These are phyloP conservation scores for Diorhabda carinulata DNA, from an alignment of 1,140 invertebrate species.

Conservation along the genomic window DNA sequence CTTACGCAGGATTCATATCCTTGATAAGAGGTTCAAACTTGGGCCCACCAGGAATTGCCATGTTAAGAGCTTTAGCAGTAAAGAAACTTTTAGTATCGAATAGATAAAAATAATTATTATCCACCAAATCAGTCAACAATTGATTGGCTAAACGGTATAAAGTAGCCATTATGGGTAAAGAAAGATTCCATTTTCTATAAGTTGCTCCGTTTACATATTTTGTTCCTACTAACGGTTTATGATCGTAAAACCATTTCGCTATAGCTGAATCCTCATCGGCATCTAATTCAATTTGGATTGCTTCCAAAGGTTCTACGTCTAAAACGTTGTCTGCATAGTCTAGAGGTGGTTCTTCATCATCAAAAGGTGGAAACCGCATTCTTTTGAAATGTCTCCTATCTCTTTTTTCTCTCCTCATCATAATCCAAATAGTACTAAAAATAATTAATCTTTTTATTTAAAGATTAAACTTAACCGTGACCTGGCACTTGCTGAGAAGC, in stretches of 20 bases:
- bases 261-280: constrained; percentile 91
- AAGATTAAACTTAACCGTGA: constrained; percentile 5
- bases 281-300: constrained; percentile 98
- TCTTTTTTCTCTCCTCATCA: constrained; percentile 98
- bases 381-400: constrained; percentile 98
- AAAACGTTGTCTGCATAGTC: constrained; percentile 99
- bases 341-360: constrained; percentile 98
- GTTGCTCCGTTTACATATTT: constrained; percentile 96
- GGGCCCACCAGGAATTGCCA: constrained; percentile 99
- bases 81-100: constrained; percentile 99
- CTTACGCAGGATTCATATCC: constrained; percentile 88
- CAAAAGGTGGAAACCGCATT: constrained; percentile 99
- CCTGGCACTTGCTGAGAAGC: too few relatives aligned
- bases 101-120: constrained; percentile 98
- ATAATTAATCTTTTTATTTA: not conserved
- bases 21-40: constrained; percentile 99
- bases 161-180: constrained; percentile 94
- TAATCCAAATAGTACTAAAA: constrained; percentile 98
- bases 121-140: constrained; percentile 95
- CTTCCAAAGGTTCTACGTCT: constrained; percentile 97
- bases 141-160: constrained; percentile 97
- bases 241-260: constrained; percentile 96
- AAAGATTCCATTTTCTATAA: constrained; percentile 93
- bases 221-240: constrained; percentile 91
- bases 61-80: constrained; percentile 98